Conservation (phyloP, 2,797 vertebrate species). For the Agapornis canus region DNA sequence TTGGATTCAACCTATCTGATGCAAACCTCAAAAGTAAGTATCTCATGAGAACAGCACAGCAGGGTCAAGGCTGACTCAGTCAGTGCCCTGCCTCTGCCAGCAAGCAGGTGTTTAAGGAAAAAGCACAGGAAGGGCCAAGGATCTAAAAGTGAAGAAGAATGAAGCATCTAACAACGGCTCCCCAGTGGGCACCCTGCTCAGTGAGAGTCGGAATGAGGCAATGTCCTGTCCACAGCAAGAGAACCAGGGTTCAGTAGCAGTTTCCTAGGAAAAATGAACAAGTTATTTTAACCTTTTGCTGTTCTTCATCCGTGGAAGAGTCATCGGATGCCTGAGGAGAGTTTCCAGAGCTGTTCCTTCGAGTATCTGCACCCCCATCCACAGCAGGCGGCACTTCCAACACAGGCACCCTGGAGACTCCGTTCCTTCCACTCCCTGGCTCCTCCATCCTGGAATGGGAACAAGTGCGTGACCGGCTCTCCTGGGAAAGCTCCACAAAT, state of each 20-base stretch:
- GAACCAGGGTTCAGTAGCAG: background rate
- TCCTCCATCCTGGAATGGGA: slow-evolving; percentile 81
- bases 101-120: background rate
- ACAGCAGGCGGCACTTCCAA: slow-evolving; percentile 61
- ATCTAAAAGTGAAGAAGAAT: background rate
- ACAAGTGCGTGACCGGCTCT: slow-evolving; percentile 72
- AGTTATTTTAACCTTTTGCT: slow-evolving; percentile 76
- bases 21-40: slow-evolving; percentile 4
- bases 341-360: slow-evolving; percentile 70
- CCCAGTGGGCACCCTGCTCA: background rate
- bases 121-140: background rate
- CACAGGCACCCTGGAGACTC: slow-evolving; percentile 61
- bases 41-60: background rate
- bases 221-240: background rate
- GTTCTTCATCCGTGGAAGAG: slow-evolving; percentile 81
- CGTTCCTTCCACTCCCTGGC: slow-evolving; percentile 67
- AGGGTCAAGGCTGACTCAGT: background rate
- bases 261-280: background rate
- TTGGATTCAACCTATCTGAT: background rate
- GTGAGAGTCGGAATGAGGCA: background rate
- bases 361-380: slow-evolving; percentile 66
- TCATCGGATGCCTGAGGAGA: slow-evolving; percentile 77
- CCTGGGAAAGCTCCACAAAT: slow-evolving; percentile 90
- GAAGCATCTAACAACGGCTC: background rate
- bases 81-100: background rate